phyloP scores from a whole-genome alignment of 2,888 invertebrate genomes.

The Ditylenchus weischeri region DNA sequence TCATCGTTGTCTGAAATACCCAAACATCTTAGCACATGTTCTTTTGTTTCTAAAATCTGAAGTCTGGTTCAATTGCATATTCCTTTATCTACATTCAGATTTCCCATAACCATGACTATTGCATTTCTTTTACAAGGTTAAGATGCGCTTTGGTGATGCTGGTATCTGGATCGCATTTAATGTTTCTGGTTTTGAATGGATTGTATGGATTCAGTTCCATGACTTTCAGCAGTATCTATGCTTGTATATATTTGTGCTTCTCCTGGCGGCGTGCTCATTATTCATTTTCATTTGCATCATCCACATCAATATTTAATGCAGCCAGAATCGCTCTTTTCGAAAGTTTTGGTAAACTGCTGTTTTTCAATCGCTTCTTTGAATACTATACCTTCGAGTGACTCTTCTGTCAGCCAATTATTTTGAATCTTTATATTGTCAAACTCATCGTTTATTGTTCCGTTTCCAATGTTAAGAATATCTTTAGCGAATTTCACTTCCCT shows the following conservation, averaged over 20 bases:
- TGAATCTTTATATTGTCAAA: too few relatives aligned
- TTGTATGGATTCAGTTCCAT: not conserved
- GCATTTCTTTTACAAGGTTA: constrained; percentile 24
- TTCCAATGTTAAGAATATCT: constrained; percentile 3
- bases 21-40: constrained; percentile 21
- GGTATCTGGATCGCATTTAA: constrained; percentile 19
- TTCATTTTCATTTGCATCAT: not conserved
- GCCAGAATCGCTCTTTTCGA: not conserved
- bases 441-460: too few relatives aligned
- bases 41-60: not conserved
- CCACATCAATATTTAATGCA: not conserved
- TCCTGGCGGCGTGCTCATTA: too few relatives aligned
- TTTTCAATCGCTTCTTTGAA: not conserved
- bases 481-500: constrained; percentile 28
- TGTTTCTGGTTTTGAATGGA: constrained; percentile 20
- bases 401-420: too few relatives aligned
- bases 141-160: constrained; percentile 26
- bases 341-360: not conserved
- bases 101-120: constrained; percentile 31
- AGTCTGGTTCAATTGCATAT: constrained; percentile 39
- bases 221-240: not conserved
- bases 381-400: not conserved
- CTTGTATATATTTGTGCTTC: not conserved
- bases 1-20: too few relatives aligned
- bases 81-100: constrained; percentile 30